Percentiles rank a stretch among this genome's conserved stretches.
Conservation (phyloP, 2,888 invertebrate species). For the Polyommatus iphigenia region DNA sequence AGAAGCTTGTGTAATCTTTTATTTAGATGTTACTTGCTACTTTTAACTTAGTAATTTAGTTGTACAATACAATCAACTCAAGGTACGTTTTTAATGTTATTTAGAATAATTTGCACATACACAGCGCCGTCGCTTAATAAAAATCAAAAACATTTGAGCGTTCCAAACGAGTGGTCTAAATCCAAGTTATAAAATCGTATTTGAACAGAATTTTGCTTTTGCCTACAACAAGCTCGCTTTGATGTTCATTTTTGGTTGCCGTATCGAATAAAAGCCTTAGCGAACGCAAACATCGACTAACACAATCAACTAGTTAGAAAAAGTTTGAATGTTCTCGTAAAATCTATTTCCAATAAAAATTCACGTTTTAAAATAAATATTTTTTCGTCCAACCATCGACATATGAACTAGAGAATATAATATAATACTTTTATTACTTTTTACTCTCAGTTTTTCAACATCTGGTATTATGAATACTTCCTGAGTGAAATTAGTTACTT, state of each 20-base stretch:
- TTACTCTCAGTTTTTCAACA: neutral
- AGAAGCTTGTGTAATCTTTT: too few species aligned
- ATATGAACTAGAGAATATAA: conserved; percentile 55
- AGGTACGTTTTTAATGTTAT: too few species aligned
- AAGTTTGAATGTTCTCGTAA: neutral
- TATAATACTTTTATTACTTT: neutral
- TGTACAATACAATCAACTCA: too few species aligned
- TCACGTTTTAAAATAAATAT: neutral
- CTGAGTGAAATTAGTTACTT: conserved; percentile 51
- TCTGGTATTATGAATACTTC: neutral
- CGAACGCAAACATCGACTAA: neutral
- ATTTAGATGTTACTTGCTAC: too few species aligned
- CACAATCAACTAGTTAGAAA: conserved; percentile 16
- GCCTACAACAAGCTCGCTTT: conserved; percentile 24
- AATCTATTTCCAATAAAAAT: conserved; percentile 7
- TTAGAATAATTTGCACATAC: neutral
- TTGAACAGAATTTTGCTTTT: conserved; percentile 19
- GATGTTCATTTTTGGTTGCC: conserved; percentile 27
- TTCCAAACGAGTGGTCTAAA: conserved; percentile 16
- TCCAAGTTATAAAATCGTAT: conserved; percentile 26
- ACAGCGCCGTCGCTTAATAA: neutral
- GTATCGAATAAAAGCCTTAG: conserved; percentile 14
- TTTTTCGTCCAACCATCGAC: conserved; percentile 39
- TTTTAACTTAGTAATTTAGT: too few species aligned
- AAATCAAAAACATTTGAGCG: conserved; percentile 6